Base-by-base conservation (phyloP, 2,797 vertebrate genomes). In the Tapera naevia region DNA sequence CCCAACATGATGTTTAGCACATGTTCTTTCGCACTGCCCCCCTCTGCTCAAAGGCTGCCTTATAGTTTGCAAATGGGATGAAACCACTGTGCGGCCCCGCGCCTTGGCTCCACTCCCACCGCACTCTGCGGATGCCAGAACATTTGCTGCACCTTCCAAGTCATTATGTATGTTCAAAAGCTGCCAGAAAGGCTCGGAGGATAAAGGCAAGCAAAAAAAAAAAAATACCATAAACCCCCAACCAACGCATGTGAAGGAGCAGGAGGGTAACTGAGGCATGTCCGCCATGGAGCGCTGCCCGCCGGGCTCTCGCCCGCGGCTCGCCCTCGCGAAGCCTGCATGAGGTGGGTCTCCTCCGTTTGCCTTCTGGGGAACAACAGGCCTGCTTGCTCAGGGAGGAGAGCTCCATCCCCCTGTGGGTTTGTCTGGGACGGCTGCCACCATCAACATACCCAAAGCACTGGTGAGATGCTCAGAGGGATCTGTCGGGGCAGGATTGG, bases 41-140 rank as follows among this genome's bases (percentile, higher is more conserved):
- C 91, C 91, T 95, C 73, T 21, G 83, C 92, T 97, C 93, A 97
- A 98, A 97, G 93, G 78, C 92, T 80, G 93, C 92, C 92, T 97
- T 96, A 89, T 95, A 94, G 91, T 96, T 93, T 97, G 89, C 96
- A 97, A 97, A 97, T 97, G 95, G 94, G 92, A 82, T 95, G 95
- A 95, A 96, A 96, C 91, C 95, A 62, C 74, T 4, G 88, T 33
- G 69, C 45, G 79, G 88, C 85, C 88, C 66, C 28, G 61, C 75
- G 53, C 56, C 91, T 89, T 93, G 94, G 94, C 95, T 84, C 32
- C 1, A 56, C 86, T 86, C 87, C 89, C 89, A 32, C 85, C 30
- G 10, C 30, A 28, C 43, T 89, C 69, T 13, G 27, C 8, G 11
- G 58, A 66, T 94, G 66, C 92, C 94, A 97, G 91, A 95, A 67